phyloP scores from a whole-genome alignment of 2,888 invertebrate species.

The Metalampra italica region DNA sequence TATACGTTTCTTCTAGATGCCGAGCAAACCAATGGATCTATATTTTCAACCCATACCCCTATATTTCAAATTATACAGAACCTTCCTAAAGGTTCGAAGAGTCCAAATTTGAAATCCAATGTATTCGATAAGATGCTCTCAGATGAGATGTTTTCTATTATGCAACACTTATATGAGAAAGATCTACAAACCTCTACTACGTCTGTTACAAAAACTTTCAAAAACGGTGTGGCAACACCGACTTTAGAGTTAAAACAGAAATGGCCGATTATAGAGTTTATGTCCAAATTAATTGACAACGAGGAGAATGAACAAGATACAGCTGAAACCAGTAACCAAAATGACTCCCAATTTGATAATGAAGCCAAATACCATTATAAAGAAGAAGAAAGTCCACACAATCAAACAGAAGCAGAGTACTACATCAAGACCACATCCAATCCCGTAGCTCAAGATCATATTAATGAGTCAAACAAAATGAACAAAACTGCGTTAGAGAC shows the following conservation, averaged over 20 bases:
- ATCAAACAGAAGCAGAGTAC: too few species aligned
- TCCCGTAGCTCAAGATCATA: neutral
- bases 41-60: constrained; percentile 19
- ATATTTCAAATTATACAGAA: constrained; percentile 28
- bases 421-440: too few species aligned
- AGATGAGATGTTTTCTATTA: constrained; percentile 55
- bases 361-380: too few species aligned
- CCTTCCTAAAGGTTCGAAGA: constrained; percentile 21
- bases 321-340: constrained; percentile 4
- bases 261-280: constrained; percentile 44
- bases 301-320: constrained; percentile 7
- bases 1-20: constrained; percentile 25
- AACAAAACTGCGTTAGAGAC: neutral
- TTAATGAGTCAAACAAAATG: neutral
- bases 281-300: constrained; percentile 19
- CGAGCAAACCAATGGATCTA: constrained; percentile 12
- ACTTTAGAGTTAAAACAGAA: constrained; percentile 47
- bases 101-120: constrained; percentile 44
- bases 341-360: neutral
- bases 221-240: constrained; percentile 33
- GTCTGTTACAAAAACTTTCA: constrained; percentile 26
- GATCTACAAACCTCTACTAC: constrained; percentile 25
- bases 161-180: constrained; percentile 43
- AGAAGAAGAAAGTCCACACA: too few species aligned
- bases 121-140: constrained; percentile 54